Evolutionary conservation across 2,113 vertebrate genomes (phyloP), one percentile per base, ranked within the genome.

Genomic region (Brachyistius frenatus): DNA sequence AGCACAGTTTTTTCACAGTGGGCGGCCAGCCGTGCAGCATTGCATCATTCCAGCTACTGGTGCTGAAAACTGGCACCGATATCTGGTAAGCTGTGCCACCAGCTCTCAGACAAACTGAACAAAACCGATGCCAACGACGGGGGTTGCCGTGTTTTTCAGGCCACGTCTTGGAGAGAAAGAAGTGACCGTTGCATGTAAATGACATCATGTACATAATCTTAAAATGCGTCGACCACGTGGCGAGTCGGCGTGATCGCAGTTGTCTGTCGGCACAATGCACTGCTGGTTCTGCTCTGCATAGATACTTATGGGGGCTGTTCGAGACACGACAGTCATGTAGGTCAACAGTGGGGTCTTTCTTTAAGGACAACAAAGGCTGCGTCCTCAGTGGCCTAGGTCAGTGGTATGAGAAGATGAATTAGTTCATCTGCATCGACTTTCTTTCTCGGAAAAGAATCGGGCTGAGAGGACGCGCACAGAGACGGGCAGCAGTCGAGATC

Each of bases 401-500:
- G 15, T 6, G 46, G 11, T 9, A 31, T 2, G 9, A 66, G 16
- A 50, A 9, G 16, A 5, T 16, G 2, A 1, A 49, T n/a, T 5
- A 54, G 31, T 50, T 36, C 11, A 57, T 39, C 13, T 53, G 66
- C 6, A 15, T 16, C 9, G 3, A 8, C 13, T 30, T 60, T 44
- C 11, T 41, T 11, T 61, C 33, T 57, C 13, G 13, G 1, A 14
- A 61, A 16, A 16, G 0, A 31, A 53, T 52, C 1, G 3, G 49
- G 47, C 32, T 52, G 23, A 70, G 49, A 66, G 55, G 56, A 61
- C 9, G 36, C 23, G 61, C 16, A 64, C 5, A 72, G 63, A 56
- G 32, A 72, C 53, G 54, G 69, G 70, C 58, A 63, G 64, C 70
- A 23, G 44, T 44, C 54, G 10, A 49, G 66, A 74, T 60, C 57